Base-by-base conservation (phyloP, 2,888 invertebrate species). In the Eupithecia vulgata region DNA sequence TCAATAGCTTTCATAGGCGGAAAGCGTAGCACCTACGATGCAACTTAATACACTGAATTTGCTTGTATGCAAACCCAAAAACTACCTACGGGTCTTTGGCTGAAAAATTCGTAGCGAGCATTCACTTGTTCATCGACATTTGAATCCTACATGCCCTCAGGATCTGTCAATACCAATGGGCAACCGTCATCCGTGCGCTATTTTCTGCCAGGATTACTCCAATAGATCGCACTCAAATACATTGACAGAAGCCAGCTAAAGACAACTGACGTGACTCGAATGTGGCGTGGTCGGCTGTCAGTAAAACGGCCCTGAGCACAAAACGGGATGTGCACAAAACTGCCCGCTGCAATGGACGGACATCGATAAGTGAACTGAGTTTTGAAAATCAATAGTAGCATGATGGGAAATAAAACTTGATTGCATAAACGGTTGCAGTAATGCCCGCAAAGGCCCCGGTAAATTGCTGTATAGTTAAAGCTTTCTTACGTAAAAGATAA, bases 241-340 rank as follows among this genome's bases (percentile, higher is more conserved):
- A 65, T 15, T 65, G 40, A 65, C 40, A 65, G 65, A 25, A 40
- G 65, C 40, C 15, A 25, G 65, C 40, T 25, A 65, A 64, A 81
- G 82, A 76, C 70, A 70, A 37, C 15, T 48, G 67, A 67, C 35
- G 48, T 25, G 21, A n/a, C 45, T 65, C 25, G 40, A 65, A 65
- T 65, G 21, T 30, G 21, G 25, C 64, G 64, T 37, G 64, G 21
- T 40, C 21, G 40, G 40, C 35, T 25, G 65, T 40, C 13, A 21
- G 12, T 40, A 40, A 62, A 62, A n/a, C 40, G 64, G 64, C 5
- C 5, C 35, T 21, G 65, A 37, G 21, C 25, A 65, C 40, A 40
- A 37, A 64, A 35, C 64, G 37, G 64, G 3, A 10, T 17, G 35
- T 13, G 37, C 37, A n/a, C 37, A 40, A 25, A 65, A 37, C 65